Conservation (phyloP, 2,113 vertebrate species). For the Calonectris borealis region DNA sequence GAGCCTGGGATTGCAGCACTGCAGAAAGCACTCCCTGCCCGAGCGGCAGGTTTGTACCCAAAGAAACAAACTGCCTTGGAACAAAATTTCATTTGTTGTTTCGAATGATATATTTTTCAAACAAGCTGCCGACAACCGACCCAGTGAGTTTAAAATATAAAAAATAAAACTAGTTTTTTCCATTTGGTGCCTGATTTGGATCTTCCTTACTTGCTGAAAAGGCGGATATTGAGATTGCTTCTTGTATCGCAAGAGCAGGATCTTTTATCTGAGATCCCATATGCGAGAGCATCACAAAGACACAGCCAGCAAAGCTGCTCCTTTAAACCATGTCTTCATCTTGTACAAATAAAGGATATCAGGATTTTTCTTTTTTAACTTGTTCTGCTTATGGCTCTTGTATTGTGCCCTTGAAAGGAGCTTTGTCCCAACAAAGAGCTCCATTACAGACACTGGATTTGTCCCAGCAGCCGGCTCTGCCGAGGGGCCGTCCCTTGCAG, state of each 20-base stretch:
- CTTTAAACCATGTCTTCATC: not conserved
- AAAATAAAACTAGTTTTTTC: not conserved
- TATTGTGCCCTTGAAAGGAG: not conserved
- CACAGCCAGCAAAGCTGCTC: not conserved
- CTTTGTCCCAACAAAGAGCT: not conserved
- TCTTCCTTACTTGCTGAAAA: not conserved
- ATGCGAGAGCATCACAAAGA: not conserved
- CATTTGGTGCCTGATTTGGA: not conserved
- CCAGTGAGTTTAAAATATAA: not conserved
- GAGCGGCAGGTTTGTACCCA: rapidly evolving
- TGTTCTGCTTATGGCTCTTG: not conserved
- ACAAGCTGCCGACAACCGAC: not conserved
- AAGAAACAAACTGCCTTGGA: not conserved
- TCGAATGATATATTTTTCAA: rapidly evolving
- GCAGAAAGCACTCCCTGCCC: not conserved
- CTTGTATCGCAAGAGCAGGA: not conserved
- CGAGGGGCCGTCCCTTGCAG: not conserved
- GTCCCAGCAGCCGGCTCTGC: not conserved
- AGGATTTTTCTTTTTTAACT: not conserved
- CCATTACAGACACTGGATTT: not conserved
- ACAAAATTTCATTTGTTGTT: not conserved
- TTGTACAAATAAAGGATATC: not conserved
- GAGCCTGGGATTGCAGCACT: not conserved
- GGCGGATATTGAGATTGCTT: not conserved
- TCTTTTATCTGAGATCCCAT: not conserved